Evolutionary conservation across 2,888 invertebrate species (phyloP).

Genomic region (Cyaniris semiargus): DNA sequence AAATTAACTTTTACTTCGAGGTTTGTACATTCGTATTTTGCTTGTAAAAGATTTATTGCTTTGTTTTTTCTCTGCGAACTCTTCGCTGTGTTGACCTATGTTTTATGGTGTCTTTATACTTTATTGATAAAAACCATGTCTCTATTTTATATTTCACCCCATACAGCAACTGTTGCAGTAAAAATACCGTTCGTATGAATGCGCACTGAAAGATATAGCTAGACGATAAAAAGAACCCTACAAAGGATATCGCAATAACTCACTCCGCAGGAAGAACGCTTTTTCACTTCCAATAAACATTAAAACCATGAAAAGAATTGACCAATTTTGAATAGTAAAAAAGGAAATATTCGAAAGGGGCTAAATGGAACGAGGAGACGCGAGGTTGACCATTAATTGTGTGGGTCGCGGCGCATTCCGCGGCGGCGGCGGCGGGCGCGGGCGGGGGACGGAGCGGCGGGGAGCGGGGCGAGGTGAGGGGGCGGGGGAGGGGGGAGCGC

Average conservation of each 20-base stretch:
- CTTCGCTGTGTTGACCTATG: not conserved
- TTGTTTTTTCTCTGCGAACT: slow-evolving; percentile 31
- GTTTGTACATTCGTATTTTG: slow-evolving; percentile 27
- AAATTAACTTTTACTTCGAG: slow-evolving; percentile 47
- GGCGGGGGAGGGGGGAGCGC: slow-evolving; percentile 63
- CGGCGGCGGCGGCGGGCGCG: slow-evolving; percentile 59
- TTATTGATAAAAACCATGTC: not conserved
- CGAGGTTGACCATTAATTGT: slow-evolving; percentile 67
- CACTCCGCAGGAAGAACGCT: slow-evolving; percentile 21
- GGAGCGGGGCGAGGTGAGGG: slow-evolving; percentile 62
- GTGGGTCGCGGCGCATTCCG: slow-evolving; percentile 59
- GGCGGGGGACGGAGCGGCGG: slow-evolving; percentile 58
- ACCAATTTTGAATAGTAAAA: slow-evolving; percentile 32
- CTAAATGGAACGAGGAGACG: slow-evolving; percentile 51
- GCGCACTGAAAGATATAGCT: not conserved
- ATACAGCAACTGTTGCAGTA: not conserved
- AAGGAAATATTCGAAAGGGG: slow-evolving; percentile 41
- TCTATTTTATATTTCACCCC: not conserved
- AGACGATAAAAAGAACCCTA: slow-evolving; percentile 10
- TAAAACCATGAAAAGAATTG: slow-evolving; percentile 31
- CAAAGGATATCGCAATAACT: slow-evolving; percentile 19
- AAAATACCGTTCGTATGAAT: not conserved
- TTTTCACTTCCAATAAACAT: slow-evolving; percentile 33
- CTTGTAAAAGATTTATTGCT: slow-evolving; percentile 32
- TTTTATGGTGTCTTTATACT: not conserved